Percentiles rank a stretch among this genome's conserved stretches.
phyloP scores from a whole-genome alignment of 2,888 invertebrate species.

The Unio pictorum region DNA sequence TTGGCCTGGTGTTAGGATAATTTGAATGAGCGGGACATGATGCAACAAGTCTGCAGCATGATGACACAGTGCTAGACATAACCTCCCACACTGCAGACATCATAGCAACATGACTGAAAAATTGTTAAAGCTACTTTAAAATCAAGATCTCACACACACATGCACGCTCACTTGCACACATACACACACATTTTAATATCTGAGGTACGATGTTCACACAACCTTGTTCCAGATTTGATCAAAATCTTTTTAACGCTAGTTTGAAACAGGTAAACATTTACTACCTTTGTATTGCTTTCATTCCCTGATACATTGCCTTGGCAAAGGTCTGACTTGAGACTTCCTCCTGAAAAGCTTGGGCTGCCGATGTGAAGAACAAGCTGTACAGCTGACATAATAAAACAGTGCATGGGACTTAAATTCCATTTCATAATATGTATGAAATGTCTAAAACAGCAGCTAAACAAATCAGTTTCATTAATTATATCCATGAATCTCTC shows the following conservation, averaged over 20 bases:
- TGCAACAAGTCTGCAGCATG: too few species aligned
- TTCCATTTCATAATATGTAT: too few species aligned
- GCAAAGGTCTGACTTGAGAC: constrained; percentile 73
- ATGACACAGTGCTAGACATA: too few species aligned
- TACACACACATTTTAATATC: neutral
- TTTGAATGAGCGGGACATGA: too few species aligned
- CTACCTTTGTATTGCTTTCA: constrained; percentile 76
- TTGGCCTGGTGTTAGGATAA: too few species aligned
- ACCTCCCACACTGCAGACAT: too few species aligned
- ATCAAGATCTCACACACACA: too few species aligned
- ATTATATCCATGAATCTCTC: too few species aligned
- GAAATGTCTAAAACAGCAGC: too few species aligned
- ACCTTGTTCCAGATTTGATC: neutral
- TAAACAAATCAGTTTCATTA: too few species aligned
- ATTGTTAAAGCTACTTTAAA: too few species aligned
- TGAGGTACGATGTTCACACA: neutral
- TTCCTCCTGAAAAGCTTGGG: constrained; percentile 45
- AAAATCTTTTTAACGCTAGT: neutral
- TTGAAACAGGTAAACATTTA: neutral
- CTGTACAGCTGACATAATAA: constrained; percentile 77
- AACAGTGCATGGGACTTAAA: neutral
- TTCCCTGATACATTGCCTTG: constrained; percentile 75
- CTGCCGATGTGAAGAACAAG: constrained; percentile 79
- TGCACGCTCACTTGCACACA: neutral
- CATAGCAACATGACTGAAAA: too few species aligned